phyloP scores from a whole-genome alignment of 2,797 vertebrate species.

The Masticophis lateralis region DNA sequence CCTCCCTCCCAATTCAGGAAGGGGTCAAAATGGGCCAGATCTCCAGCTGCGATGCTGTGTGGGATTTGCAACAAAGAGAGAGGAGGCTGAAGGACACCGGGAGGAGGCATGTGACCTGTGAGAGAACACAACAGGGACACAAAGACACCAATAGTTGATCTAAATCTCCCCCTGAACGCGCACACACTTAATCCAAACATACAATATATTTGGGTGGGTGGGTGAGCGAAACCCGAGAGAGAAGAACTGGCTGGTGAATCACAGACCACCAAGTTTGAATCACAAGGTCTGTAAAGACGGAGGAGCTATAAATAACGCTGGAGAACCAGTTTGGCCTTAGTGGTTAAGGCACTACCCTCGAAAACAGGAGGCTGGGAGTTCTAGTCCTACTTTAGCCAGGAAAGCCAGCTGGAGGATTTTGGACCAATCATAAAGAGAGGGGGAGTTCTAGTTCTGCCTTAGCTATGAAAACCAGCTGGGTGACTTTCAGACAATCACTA shows the following conservation, averaged over 20 bases:
- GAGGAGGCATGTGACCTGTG: background rate
- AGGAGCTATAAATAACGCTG: background rate
- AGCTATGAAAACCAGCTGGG: background rate
- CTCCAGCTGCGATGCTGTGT: slow-evolving; percentile 4
- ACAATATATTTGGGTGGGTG: background rate
- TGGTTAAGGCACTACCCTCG: background rate
- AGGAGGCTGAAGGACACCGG: accelerated
- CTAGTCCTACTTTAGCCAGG: background rate
- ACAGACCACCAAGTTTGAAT: background rate
- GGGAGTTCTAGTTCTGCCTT: background rate
- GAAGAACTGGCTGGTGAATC: background rate
- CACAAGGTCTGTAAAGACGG: background rate
- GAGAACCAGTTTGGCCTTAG: background rate
- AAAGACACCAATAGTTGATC: background rate
- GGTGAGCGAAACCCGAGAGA: background rate
- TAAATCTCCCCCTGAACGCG: background rate
- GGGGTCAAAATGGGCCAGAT: slow-evolving; percentile 49
- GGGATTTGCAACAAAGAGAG: background rate
- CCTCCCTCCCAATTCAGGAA: background rate
- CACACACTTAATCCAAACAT: background rate
- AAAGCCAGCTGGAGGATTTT: background rate
- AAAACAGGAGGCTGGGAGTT: background rate
- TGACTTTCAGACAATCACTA: accelerated
- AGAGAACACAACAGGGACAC: too few relatives aligned
- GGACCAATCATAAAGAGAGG: background rate